Evolutionary conservation across 1,140 invertebrate species (phyloP).

Genomic region (Drosophila fuyamai): DNA sequence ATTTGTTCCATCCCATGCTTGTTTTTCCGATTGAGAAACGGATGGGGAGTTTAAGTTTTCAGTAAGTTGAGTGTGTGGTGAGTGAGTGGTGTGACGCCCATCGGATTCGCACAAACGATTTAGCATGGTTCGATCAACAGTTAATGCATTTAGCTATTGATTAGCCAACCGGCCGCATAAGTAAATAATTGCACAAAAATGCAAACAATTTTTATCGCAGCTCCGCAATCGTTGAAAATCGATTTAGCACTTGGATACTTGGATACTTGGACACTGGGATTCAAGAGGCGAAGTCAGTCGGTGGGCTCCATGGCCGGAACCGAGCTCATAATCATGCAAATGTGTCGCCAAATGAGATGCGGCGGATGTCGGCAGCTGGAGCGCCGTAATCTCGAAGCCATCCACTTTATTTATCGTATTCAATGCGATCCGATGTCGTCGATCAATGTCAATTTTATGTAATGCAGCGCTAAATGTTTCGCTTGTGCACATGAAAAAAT

Average conservation of each 20-base stretch:
- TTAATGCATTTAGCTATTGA: constrained; percentile 51
- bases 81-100: constrained; percentile 7
- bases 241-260: constrained; percentile 32
- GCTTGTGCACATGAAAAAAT: constrained; percentile 2
- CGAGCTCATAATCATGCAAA: constrained; percentile 76
- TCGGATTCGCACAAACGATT: constrained; percentile 4
- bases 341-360: constrained; percentile 72
- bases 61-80: not conserved
- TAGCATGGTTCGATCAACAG: constrained; percentile 30
- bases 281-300: not conserved
- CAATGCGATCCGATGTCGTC: constrained; percentile 3
- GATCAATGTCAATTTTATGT: constrained; percentile 43
- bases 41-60: not conserved
- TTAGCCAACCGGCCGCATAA: constrained; percentile 40
- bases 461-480: constrained; percentile 38
- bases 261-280: too few relatives aligned
- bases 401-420: constrained; percentile 2
- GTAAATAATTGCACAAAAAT: constrained; percentile 60
- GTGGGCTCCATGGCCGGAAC: constrained; percentile 55
- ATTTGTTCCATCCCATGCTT: constrained; percentile 27
- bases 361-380: constrained; percentile 33
- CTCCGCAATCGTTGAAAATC: constrained; percentile 8
- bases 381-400: constrained; percentile 35
- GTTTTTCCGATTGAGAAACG: constrained; percentile 16
- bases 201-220: constrained; percentile 43